These are phyloP conservation scores for Eubasilissa splendida DNA, from an alignment of 2,888 invertebrate genomes.

Conservation along the genomic window DNA sequence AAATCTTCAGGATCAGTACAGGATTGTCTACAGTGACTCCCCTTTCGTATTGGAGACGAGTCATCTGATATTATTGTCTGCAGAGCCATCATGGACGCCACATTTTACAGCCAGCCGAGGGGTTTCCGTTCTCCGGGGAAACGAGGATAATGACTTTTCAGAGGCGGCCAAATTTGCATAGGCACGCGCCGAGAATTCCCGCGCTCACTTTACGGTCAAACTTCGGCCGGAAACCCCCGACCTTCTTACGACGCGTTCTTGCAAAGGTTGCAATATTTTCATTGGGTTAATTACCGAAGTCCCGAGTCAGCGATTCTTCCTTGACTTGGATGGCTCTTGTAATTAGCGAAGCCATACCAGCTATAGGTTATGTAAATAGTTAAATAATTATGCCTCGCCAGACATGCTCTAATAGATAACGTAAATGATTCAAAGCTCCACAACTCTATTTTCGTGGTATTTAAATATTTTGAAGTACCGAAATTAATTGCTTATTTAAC, in stretches of 20 bases:
- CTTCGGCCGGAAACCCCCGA: constrained; percentile 38
- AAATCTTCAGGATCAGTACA: not conserved
- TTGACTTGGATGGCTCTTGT: constrained; percentile 5
- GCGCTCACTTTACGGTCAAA: constrained; percentile 53
- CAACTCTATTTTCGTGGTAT: too few species aligned
- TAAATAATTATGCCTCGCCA: too few species aligned
- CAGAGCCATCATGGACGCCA: constrained; percentile 50
- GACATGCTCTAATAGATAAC: too few species aligned
- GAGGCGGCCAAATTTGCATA: constrained; percentile 56
- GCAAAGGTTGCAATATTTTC: constrained; percentile 35
- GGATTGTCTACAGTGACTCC: not conserved
- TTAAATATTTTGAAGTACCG: too few species aligned
- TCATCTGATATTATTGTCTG: constrained; percentile 45
- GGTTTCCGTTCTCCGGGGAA: constrained; percentile 54
- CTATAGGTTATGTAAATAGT: constrained; percentile 6
- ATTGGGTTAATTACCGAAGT: constrained; percentile 34
- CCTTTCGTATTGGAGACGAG: constrained; percentile 4
- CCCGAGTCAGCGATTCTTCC: constrained; percentile 33
- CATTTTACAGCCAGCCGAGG: constrained; percentile 43
- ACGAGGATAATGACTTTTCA: constrained; percentile 56
- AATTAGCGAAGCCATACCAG: not conserved
- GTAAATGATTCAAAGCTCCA: too few species aligned
- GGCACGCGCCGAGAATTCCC: constrained; percentile 55
- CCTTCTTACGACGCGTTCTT: constrained; percentile 17
- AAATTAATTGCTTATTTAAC: too few species aligned